phyloP scores from a whole-genome alignment of 1,140 invertebrate species.

The Drosophila punjabiensis region DNA sequence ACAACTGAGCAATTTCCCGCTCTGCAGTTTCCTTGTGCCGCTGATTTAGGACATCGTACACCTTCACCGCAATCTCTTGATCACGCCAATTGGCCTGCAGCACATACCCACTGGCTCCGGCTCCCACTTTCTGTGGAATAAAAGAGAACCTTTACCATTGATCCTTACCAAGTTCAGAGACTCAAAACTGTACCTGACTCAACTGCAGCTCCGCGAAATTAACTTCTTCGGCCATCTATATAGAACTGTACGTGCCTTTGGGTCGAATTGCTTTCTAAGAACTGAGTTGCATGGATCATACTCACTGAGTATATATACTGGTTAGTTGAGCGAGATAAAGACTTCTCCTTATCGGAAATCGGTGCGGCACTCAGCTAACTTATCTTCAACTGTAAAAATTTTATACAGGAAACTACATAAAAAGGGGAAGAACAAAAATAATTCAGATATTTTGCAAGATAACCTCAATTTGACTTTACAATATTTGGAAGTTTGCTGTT shows the following conservation, averaged over 20 bases:
- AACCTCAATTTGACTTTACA: not conserved
- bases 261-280: not conserved
- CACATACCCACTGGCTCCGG: constrained; percentile 9
- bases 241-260: not conserved
- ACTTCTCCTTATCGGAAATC: constrained; percentile 20
- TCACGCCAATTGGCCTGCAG: constrained; percentile 1
- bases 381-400: not conserved
- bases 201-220: constrained; percentile 19
- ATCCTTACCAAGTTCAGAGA: not conserved
- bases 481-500: not conserved
- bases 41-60: not conserved
- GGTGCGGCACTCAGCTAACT: not conserved
- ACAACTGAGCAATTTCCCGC: constrained; percentile 24
- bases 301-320: not conserved
- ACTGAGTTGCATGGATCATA: constrained; percentile 2
- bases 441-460: not conserved
- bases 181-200: not conserved
- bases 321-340: constrained; percentile 13
- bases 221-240: constrained; percentile 10
- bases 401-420: not conserved
- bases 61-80: constrained; percentile 29
- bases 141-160: too few species aligned
- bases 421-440: not conserved
- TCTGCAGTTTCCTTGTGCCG: not conserved
- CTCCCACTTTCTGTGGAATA: not conserved